phyloP scores from a whole-genome alignment of 2,113 vertebrate genomes.

The Scopus umbretta region DNA sequence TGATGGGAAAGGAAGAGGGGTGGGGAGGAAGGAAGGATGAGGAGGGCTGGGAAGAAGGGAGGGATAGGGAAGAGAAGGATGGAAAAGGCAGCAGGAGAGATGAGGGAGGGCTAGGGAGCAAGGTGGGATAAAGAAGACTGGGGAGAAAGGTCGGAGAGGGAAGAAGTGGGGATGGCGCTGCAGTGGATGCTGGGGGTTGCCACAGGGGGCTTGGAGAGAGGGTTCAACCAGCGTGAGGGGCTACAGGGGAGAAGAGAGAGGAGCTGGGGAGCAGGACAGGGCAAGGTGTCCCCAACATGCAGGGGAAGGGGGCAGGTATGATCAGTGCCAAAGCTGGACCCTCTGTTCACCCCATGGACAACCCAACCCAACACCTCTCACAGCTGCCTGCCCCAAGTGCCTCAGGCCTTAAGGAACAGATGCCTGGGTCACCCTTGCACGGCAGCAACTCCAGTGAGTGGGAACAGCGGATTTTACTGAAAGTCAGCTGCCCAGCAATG shows the following conservation, averaged over 20 bases:
- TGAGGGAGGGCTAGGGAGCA: background rate
- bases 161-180: background rate
- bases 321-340: background rate
- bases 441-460: fast-evolving
- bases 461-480: background rate
- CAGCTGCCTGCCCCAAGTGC: background rate
- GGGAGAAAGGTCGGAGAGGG: background rate
- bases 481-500: background rate
- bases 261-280: background rate
- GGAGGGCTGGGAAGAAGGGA: background rate
- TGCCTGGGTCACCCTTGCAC: background rate
- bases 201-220: fast-evolving
- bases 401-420: background rate
- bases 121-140: too few relatives aligned
- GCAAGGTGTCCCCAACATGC: background rate
- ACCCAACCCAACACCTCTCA: background rate
- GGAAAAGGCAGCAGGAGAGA: background rate
- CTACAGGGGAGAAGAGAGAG: background rate
- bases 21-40: background rate
- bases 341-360: background rate
- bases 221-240: fast-evolving
- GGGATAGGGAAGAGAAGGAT: background rate
- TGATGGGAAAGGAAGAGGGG: background rate
- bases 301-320: background rate
- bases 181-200: background rate